These are phyloP conservation scores for Phenganax marumi DNA, from an alignment of 92 coral and sea anemone species.

Conservation along the genomic window DNA sequence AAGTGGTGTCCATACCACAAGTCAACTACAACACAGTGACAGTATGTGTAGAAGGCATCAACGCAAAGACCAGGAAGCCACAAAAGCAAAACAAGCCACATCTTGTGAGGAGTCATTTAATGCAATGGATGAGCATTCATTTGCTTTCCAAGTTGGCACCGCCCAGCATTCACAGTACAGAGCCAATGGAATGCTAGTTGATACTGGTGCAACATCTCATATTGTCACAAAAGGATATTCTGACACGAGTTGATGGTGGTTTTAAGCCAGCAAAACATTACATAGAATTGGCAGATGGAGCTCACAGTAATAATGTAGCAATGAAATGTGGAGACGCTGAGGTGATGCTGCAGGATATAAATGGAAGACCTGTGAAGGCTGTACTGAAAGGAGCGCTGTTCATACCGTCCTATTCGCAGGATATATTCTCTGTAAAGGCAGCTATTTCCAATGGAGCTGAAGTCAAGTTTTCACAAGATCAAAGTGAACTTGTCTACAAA, in stretches of 20 bases:
- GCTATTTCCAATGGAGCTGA: conserved; percentile 47
- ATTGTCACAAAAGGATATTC: conserved; percentile 32
- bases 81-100: conserved; percentile 24
- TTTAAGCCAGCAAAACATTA: conserved; percentile 43
- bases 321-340: conserved; percentile 47
- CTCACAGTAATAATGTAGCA: conserved; percentile 34
- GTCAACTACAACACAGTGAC: conserved; percentile 17
- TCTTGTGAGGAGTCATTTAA: not conserved
- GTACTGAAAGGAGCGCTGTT: too few species aligned
- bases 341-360: conserved; percentile 41
- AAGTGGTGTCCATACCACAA: conserved; percentile 12
- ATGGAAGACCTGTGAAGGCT: too few species aligned
- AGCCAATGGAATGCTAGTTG: conserved; percentile 27
- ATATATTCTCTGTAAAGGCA: conserved; percentile 49
- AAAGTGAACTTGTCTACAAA: conserved; percentile 41
- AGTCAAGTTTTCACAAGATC: conserved; percentile 25
- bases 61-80: conserved; percentile 9
- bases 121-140: conserved; percentile 16
- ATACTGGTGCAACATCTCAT: conserved; percentile 33
- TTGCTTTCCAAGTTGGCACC: conserved; percentile 25
- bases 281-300: conserved; percentile 51
- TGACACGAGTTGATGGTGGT: conserved; percentile 41
- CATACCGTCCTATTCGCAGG: too few species aligned
- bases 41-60: conserved; percentile 19
- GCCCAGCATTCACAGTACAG: not conserved